phyloP scores from a whole-genome alignment of 2,888 invertebrate genomes.

The Leucoma salicis region DNA sequence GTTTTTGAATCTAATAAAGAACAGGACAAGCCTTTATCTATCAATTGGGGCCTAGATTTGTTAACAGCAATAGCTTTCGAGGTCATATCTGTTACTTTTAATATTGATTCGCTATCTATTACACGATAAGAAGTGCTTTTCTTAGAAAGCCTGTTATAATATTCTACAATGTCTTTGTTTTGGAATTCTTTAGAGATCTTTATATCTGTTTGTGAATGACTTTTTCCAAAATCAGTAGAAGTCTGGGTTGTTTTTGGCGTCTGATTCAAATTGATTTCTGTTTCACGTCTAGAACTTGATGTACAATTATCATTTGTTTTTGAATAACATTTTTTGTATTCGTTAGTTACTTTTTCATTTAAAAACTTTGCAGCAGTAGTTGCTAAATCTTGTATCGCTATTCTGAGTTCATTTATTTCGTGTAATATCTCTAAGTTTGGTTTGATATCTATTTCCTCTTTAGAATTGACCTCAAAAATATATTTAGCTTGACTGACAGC shows the following conservation, averaged over 20 bases:
- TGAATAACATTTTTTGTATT: neutral
- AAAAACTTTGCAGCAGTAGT: too few species aligned
- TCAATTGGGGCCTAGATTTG: conserved; percentile 10
- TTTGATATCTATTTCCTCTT: conserved; percentile 20
- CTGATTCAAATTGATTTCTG: conserved; percentile 14
- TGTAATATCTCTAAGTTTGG: conserved; percentile 40
- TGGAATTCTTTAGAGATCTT: conserved; percentile 37
- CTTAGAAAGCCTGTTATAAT: conserved; percentile 41
- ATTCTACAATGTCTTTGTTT: conserved; percentile 31
- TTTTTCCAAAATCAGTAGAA: conserved; percentile 14
- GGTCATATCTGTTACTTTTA: conserved; percentile 70
- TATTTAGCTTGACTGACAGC: conserved; percentile 52
- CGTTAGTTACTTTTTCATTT: conserved; percentile 46
- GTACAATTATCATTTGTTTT: conserved; percentile 7
- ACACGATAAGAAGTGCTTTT: conserved; percentile 62
- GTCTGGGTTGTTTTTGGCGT: neutral
- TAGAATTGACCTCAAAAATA: conserved; percentile 37
- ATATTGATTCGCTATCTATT: conserved; percentile 66
- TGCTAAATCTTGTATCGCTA: conserved; percentile 51
- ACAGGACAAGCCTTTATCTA: conserved; percentile 34
- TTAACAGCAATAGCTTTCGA: conserved; percentile 38
- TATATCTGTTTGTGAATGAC: conserved; percentile 38
- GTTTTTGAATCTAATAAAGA: conserved; percentile 47
- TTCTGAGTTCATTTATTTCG: conserved; percentile 55
- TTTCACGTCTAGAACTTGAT: conserved; percentile 18